These are phyloP conservation scores for Sesia bembeciformis DNA, from an alignment of 2,888 invertebrate genomes.

Conservation along the genomic window DNA sequence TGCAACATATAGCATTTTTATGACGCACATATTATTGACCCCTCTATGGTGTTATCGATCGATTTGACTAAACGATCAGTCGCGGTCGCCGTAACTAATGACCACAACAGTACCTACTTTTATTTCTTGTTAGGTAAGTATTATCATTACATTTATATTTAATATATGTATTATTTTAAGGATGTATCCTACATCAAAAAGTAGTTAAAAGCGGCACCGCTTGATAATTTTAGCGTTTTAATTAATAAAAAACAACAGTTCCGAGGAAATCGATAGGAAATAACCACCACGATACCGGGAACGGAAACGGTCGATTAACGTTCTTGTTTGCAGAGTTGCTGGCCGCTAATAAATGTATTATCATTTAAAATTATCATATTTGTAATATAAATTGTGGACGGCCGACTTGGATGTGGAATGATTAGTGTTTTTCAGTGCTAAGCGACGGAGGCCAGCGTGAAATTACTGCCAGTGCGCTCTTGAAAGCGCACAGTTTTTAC, in stretches of 20 bases:
- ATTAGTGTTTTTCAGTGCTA: conserved; percentile 48
- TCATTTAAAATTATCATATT: conserved; percentile 53
- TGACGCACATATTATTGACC: too few relatives aligned
- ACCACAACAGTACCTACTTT: too few relatives aligned
- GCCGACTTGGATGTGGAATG: conserved; percentile 36
- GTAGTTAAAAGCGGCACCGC: not conserved
- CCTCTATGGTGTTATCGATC: too few relatives aligned
- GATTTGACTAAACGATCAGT: too few relatives aligned
- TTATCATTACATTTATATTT: too few relatives aligned
- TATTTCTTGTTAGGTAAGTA: too few relatives aligned
- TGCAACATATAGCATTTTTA: too few relatives aligned
- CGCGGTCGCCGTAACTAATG: too few relatives aligned
- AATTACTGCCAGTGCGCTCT: conserved; percentile 39
- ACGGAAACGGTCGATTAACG: conserved; percentile 59
- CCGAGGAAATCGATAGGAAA: conserved; percentile 45
- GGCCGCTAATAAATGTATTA: conserved; percentile 42
- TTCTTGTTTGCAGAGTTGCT: conserved; percentile 29
- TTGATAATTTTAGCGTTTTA: conserved; percentile 21
- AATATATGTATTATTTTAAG: too few relatives aligned
- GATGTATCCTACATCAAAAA: too few relatives aligned
- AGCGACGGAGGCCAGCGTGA: conserved; percentile 43
- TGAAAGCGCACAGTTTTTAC: conserved; percentile 5
- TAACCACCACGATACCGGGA: conserved; percentile 34
- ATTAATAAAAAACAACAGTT: conserved; percentile 38
- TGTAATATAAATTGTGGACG: conserved; percentile 40